phyloP scores from a whole-genome alignment of 1,140 invertebrate genomes.

The Aporrectodea caliginosa region DNA sequence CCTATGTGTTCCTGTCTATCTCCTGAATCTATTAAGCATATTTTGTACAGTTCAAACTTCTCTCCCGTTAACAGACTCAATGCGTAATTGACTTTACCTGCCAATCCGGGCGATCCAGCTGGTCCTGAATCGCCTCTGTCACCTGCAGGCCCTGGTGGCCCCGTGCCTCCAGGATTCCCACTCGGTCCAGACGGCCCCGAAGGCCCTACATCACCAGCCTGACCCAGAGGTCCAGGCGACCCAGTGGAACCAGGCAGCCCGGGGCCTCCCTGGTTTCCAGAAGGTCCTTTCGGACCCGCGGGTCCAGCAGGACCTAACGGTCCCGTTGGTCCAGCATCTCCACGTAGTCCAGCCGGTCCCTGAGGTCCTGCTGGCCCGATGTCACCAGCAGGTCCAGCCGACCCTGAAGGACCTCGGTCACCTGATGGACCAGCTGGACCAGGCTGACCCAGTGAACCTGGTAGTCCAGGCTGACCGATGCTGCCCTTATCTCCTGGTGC shows the following conservation, averaged over 20 bases:
- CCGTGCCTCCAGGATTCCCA: neutral
- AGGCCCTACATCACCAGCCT: slow-evolving; percentile 12
- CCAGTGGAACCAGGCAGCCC: slow-evolving; percentile 27
- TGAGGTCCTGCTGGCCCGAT: neutral
- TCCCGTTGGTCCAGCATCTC: neutral
- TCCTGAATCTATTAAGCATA: neutral
- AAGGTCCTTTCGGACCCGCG: neutral
- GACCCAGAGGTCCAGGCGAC: slow-evolving; percentile 18
- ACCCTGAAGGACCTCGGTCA: slow-evolving; percentile 10
- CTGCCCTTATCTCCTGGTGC: slow-evolving; percentile 16
- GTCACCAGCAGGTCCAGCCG: slow-evolving; percentile 1
- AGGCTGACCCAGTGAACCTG: slow-evolving; percentile 9
- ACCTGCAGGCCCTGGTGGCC: neutral
- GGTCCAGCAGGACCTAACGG: neutral
- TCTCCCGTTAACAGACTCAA: too few species aligned
- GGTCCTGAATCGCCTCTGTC: neutral
- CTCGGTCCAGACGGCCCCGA: slow-evolving; percentile 7
- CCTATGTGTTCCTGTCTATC: neutral
- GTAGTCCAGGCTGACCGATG: neutral
- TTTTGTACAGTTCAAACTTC: neutral
- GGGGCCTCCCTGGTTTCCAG: neutral
- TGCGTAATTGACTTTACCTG: too few species aligned
- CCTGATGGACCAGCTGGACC: slow-evolving; percentile 16
- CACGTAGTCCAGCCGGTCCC: neutral
- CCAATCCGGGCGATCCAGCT: neutral